Evolutionary conservation across 2,113 vertebrate species (phyloP).

Genomic region (Lophotis ruficrista): DNA sequence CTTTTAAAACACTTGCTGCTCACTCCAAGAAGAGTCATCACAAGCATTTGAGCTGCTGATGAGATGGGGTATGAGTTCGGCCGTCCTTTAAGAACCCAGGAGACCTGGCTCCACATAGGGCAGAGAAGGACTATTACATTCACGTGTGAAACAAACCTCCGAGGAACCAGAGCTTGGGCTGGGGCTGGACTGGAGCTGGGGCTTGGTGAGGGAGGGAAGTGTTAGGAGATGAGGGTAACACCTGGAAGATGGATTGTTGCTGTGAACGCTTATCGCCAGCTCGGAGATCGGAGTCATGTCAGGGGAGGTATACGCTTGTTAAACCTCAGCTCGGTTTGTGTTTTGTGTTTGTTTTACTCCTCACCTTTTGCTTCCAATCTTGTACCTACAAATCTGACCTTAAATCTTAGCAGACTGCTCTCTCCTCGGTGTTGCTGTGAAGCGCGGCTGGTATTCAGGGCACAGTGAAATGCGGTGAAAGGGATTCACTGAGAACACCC

Average conservation of each 20-base stretch:
- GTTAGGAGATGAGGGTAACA: not conserved
- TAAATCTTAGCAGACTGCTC: not conserved
- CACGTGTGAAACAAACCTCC: rapidly evolving
- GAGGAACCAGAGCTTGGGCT: not conserved
- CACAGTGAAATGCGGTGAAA: not conserved
- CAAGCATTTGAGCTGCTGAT: not conserved
- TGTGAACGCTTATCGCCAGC: not conserved
- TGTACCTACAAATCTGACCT: slow-evolving; percentile 20
- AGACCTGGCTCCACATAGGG: not conserved
- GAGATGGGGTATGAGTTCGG: not conserved
- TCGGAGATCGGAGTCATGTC: not conserved
- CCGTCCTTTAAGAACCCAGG: not conserved
- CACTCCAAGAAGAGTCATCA: not conserved
- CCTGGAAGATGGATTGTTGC: slow-evolving; percentile 1
- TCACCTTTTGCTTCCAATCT: slow-evolving; percentile 41
- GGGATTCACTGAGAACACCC: not conserved
- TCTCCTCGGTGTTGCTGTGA: not conserved
- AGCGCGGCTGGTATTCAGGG: not conserved
- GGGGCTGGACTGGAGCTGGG: not conserved
- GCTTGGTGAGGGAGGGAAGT: not conserved
- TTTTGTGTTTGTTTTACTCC: slow-evolving; percentile 31
- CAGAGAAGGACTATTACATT: not conserved
- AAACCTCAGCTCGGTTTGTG: not conserved
- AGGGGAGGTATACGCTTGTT: not conserved
- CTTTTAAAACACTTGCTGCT: slow-evolving; percentile 6